phyloP scores from a whole-genome alignment of 1,140 invertebrate genomes.

The Drosophila asahinai region DNA sequence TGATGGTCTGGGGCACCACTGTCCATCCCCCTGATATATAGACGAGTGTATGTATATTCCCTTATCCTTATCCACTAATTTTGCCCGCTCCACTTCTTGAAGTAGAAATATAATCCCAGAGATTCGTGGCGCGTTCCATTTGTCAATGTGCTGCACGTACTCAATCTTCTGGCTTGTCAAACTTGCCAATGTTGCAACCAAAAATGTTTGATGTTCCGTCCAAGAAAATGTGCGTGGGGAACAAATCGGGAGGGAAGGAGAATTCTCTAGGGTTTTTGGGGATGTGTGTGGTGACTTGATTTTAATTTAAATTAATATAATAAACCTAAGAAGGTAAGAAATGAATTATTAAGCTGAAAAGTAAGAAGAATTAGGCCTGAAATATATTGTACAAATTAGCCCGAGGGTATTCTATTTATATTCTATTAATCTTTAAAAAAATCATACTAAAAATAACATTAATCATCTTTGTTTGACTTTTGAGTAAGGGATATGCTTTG shows the following conservation, averaged over 20 bases:
- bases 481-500: background rate
- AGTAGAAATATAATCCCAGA: slow-evolving; percentile 17
- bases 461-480: background rate
- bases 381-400: too few species aligned
- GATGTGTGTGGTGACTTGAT: background rate
- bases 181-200: slow-evolving; percentile 78
- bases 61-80: slow-evolving; percentile 13
- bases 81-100: background rate
- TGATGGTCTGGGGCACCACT: slow-evolving; percentile 9
- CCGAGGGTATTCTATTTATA: background rate
- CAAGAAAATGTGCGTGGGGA: slow-evolving; percentile 5
- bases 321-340: background rate
- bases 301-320: background rate
- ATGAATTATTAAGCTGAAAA: background rate
- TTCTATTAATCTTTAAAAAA: background rate
- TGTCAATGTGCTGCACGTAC: slow-evolving; percentile 82
- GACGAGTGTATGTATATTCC: background rate
- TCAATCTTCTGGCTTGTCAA: slow-evolving; percentile 82
- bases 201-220: slow-evolving; percentile 49
- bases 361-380: too few species aligned
- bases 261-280: background rate
- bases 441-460: background rate
- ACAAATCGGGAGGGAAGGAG: background rate
- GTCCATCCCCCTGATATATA: background rate
- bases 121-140: slow-evolving; percentile 65